phyloP scores from a whole-genome alignment of 2,888 invertebrate genomes.

The Sepiola atlantica region DNA sequence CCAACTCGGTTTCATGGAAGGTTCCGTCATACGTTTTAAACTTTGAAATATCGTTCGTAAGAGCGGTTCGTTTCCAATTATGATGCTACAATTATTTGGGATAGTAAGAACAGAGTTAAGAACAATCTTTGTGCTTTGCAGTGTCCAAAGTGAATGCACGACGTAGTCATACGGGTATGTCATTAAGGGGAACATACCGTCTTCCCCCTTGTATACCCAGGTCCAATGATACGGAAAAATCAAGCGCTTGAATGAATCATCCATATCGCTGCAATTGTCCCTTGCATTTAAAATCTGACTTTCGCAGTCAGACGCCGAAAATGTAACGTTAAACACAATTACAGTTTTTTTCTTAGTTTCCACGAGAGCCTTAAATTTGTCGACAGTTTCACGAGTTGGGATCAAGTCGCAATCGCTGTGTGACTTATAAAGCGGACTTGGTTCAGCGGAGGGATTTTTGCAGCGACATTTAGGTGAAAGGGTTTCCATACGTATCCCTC shows the following conservation, averaged over 20 bases:
- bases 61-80: neutral
- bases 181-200: neutral
- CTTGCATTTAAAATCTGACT: neutral
- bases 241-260: neutral
- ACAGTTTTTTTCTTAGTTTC: neutral
- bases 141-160: neutral
- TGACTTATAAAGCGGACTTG: neutral
- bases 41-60: neutral
- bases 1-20: neutral
- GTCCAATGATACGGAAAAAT: neutral
- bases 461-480: neutral
- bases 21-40: neutral
- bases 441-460: neutral
- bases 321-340: too few species aligned
- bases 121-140: neutral
- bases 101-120: neutral
- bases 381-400: neutral
- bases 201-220: neutral
- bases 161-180: neutral
- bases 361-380: neutral
- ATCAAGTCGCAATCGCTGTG: neutral
- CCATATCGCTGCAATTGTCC: neutral
- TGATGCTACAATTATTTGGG: neutral
- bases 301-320: neutral
- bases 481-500: neutral